Conservation (phyloP, 2,888 invertebrate genomes). For the Disparrhopalites patrizii region DNA sequence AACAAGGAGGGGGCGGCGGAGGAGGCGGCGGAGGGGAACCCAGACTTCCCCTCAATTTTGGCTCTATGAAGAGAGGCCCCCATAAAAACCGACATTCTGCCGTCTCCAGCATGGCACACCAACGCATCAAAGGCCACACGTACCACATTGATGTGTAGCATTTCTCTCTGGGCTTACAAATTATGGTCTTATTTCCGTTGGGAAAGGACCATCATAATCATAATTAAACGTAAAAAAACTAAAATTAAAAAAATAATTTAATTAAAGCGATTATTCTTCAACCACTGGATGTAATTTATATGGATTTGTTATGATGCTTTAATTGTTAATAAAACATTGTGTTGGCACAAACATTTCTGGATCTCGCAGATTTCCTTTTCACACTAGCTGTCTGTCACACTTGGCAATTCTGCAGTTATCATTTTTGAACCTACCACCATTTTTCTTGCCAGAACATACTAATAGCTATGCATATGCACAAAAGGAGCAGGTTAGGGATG, state of each 20-base stretch:
- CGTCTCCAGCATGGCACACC: background rate
- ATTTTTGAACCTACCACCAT: too few relatives aligned
- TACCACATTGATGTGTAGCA: constrained; percentile 31
- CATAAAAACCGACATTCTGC: constrained; percentile 7
- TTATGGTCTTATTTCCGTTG: constrained; percentile 6
- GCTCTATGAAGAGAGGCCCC: constrained; percentile 22
- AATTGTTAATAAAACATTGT: too few relatives aligned
- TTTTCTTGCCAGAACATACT: too few relatives aligned
- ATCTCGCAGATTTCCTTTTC: too few relatives aligned
- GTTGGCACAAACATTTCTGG: too few relatives aligned
- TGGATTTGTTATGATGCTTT: too few relatives aligned
- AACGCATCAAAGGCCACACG: constrained; percentile 9
- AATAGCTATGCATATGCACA: too few relatives aligned
- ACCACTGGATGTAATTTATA: too few relatives aligned
- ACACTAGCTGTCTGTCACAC: too few relatives aligned
- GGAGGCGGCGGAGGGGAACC: background rate
- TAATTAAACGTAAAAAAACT: background rate
- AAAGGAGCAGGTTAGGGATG: too few relatives aligned
- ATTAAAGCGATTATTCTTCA: too few relatives aligned
- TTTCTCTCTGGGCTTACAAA: background rate
- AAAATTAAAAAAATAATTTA: background rate
- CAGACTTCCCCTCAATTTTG: background rate
- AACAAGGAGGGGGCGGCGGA: background rate
- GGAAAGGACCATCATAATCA: background rate
- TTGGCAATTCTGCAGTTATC: too few relatives aligned